Evolutionary conservation across 92 coral and sea anemone species (phyloP), one percentile per base, ranked within the genome.

Genomic region (Micromussa lordhowensis): DNA sequence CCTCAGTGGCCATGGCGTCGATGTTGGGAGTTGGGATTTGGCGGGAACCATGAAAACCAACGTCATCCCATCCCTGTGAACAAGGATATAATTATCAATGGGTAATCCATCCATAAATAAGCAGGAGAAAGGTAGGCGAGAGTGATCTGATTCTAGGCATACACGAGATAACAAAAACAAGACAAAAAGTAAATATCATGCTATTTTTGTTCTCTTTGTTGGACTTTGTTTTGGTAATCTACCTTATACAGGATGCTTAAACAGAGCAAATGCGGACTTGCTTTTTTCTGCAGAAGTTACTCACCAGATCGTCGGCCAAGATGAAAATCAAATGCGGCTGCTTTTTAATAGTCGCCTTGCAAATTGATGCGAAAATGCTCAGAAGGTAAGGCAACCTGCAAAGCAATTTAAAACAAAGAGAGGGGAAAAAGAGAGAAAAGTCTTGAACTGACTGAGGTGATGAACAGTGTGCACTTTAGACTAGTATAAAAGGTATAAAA

Each of bases 1-100:
- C 99, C 14, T 95, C 89, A 40, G 90, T 95, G 57, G 99, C 99
- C 58, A 93, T 88, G 28, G 88, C 84, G 77, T 96, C 98, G 58
- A 96, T 94, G 75, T 93, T 89, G 36, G 99, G 99, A 59, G 99
- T 96, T 53, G 96, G 96, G 71, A 96, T 95, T 90, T 96, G 99
- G 85, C 91, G 90, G 82, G 99, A 95, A 86, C 99, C 99, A 80
- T 96, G 99, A 69, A 96, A 96, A 55, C 99, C 90, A 81, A 96
- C 99, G 85, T 96, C 99, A 89, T 96, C 99, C 99, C 99, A 96
- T 38, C 99, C 99, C 99, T 96, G 30, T 80, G 28, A 38, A 64
- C 5, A 14, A 5, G 2, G 17, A 49, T 40, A 51, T 24, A 66
- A 16, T 10, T 4, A 34, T 10, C 13, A 29, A 71, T 35, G 53